phyloP scores from a whole-genome alignment of 2,797 vertebrate species.

The Florisuga fusca region DNA sequence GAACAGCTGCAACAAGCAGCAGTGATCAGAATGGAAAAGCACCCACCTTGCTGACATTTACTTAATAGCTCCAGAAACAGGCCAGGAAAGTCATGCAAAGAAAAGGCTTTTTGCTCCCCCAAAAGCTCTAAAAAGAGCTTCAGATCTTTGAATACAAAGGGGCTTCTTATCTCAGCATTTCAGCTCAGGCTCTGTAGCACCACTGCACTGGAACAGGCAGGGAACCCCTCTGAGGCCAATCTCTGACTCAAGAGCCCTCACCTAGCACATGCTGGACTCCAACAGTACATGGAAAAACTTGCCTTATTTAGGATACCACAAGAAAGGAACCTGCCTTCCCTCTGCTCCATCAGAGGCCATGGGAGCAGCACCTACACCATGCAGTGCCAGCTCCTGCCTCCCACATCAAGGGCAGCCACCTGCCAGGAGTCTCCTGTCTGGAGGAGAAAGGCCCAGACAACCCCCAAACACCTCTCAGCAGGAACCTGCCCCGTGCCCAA shows the following conservation, averaged over 20 bases:
- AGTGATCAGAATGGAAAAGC: background rate
- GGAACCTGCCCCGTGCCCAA: background rate
- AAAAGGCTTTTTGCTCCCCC: background rate
- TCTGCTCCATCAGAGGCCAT: background rate
- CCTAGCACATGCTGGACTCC: background rate
- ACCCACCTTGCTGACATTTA: background rate
- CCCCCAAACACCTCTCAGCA: background rate
- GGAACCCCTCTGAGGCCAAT: background rate
- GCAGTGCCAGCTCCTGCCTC: background rate
- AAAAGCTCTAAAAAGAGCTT: background rate
- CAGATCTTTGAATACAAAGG: background rate
- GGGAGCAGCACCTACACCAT: background rate
- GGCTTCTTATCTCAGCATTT: background rate
- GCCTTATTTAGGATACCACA: background rate
- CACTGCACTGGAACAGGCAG: background rate
- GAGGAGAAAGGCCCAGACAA: background rate
- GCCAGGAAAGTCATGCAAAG: background rate
- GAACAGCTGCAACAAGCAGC: background rate
- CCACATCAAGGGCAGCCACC: rapidly evolving
- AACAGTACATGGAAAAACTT: background rate
- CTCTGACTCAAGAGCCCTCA: background rate
- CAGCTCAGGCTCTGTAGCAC: background rate
- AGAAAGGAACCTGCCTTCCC: background rate
- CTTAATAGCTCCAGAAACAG: background rate
- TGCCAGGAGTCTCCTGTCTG: background rate